Percentiles rank a stretch among this genome's conserved stretches.
Evolutionary conservation across 2,888 invertebrate species (phyloP).

Genomic region (Argyra leucocephala): DNA sequence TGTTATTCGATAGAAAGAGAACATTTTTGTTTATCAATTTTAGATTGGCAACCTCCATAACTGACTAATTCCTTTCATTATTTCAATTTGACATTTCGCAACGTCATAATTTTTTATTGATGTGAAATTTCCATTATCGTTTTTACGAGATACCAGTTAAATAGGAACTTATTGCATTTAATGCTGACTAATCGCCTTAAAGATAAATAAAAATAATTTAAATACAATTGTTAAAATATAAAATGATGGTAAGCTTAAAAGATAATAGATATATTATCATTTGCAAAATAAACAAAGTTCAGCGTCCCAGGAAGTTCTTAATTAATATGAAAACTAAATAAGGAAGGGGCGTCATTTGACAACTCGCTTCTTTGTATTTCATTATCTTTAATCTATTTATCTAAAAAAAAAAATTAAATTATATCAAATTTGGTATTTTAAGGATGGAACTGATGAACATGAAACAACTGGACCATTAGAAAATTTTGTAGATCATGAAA

Average conservation of each 20-base stretch:
- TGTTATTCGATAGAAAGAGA: too few relatives aligned
- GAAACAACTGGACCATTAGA: conserved; percentile 11
- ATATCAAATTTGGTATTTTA: not conserved
- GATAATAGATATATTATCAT: not conserved
- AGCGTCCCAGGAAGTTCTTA: conserved; percentile 2
- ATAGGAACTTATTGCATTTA: conserved; percentile 1
- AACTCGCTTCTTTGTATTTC: not conserved
- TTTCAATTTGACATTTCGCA: not conserved
- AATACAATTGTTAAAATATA: not conserved
- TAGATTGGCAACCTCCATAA: too few relatives aligned
- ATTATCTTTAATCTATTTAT: not conserved
- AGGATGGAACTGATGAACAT: conserved; percentile 18
- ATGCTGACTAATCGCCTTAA: conserved; percentile 6
- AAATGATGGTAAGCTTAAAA: not conserved
- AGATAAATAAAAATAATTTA: not conserved
- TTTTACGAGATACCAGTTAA: not conserved
- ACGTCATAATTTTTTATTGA: conserved; percentile 6
- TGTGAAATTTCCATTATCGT: not conserved
- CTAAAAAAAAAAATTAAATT: not conserved
- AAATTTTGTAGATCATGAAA: not conserved
- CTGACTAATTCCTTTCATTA: too few relatives aligned
- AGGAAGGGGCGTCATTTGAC: conserved; percentile 6
- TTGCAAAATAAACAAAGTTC: too few relatives aligned
- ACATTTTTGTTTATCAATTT: too few relatives aligned
- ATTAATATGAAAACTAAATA: not conserved